These are phyloP conservation scores for Oasisia sp. DNA, from an alignment of 2,888 invertebrate species.

Conservation along the genomic window DNA sequence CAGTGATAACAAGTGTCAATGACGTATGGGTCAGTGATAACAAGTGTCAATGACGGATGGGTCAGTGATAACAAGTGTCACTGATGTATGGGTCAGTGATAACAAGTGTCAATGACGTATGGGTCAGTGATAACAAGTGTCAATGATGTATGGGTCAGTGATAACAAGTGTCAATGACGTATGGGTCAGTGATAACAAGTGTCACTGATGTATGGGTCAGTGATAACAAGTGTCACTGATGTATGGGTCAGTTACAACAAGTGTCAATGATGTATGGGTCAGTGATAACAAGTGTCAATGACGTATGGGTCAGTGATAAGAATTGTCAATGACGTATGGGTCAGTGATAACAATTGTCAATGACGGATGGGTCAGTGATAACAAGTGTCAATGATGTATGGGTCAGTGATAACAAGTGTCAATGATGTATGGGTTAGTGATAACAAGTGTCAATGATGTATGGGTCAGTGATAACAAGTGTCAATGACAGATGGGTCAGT, in stretches of 20 bases:
- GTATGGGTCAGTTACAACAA: not conserved
- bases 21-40: not conserved
- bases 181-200: not conserved
- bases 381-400: not conserved
- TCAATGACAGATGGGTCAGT: not conserved
- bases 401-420: not conserved
- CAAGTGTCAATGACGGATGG: not conserved
- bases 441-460: not conserved
- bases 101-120: not conserved
- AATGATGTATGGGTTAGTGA: not conserved
- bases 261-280: not conserved
- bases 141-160: not conserved
- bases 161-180: not conserved
- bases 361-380: not conserved
- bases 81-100: not conserved
- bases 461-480: not conserved
- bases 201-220: not conserved
- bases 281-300: not conserved
- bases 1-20: not conserved
- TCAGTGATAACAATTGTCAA: not conserved
- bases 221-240: not conserved
- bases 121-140: not conserved
- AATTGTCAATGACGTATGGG: not conserved
- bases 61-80: not conserved
- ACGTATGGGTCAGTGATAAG: not conserved